Base-by-base conservation (phyloP, 2,888 invertebrate species). In the Danaus chrysippus region DNA sequence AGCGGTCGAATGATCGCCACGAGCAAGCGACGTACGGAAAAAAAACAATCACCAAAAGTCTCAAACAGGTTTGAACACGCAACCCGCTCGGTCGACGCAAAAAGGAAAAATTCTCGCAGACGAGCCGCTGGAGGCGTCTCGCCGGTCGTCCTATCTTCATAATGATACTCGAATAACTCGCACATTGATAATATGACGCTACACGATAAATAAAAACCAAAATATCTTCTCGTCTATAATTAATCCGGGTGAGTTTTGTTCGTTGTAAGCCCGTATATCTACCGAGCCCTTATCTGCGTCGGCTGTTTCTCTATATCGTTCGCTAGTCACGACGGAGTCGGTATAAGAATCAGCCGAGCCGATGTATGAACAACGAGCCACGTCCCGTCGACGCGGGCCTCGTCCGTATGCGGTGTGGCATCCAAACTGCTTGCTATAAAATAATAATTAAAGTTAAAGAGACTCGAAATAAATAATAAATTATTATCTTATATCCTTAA, bases 381-480 rank as follows among this genome's bases (percentile, higher is more conserved):
- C 84, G 87, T 85, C 86, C 82, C 85, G 82, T 80, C 81, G 86
- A 86, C 87, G 86, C 84, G 78, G 79, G 83, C 82, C 87, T 79
- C 87, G 86, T 83, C 84, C 83, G 87, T 79, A 77, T 85, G 90
- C 89, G 87, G 87, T 87, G 90, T 86, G 86, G 84, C 83, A 78
- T 86, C 85, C 84, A 84, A 83, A 81, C 86, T 84, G 83, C 83
- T 82, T 79, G 83, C 78, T 83, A 86, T 81, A 82, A 80, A 82
- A 84, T 82, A 83, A 86, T 86, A 82, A 84, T 84, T 86, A 89
- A 77, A 89, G 84, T 88, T 87, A 89, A 86, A 88, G 89, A 91
- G 90, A 90, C 90, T 91, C 90, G 84, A 88, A 91, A 91, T 91
- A 91, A 91, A 91, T 91, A 91, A 91, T 91, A 91, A 91, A 90